Base-by-base conservation (phyloP, 1,140 invertebrate genomes). In the Drepana arcuata region DNA sequence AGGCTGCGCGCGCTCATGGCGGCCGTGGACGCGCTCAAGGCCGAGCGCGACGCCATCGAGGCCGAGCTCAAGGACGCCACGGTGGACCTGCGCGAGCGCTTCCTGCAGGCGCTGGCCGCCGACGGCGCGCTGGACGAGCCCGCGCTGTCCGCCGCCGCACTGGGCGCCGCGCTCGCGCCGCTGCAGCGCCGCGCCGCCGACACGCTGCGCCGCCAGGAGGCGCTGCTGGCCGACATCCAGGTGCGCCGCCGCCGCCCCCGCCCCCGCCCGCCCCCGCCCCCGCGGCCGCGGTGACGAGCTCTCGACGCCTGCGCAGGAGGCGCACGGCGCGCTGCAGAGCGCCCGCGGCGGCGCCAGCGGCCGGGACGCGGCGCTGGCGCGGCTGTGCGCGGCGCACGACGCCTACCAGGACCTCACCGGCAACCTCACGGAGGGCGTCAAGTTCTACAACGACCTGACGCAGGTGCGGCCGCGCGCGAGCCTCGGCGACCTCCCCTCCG, bases 381-480 rank as follows among this genome's bases (percentile, higher is more conserved):
- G n/a, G n/a, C n/a, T n/a, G 45, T 95, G 95, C 14, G 87, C 90
- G 16, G 95, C 95, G 10, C 92, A 94, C 79, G 97, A 98, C 84
- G 91, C 91, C 44, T 99, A 92, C 81, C 92, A 92, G 54, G 95
- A 98, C 75, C 86, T 99, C 12, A 90, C 92, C 39, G 90, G 87
- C 51, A 98, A 99, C 84, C 83, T 99, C 28, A 88, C 92, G 56
- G 97, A 99, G 86, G 97, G 97, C 39, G 92, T n/a, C 7, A 99
- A 99, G 85, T 99, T 99, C 85, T 99, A 99, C 83, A 99, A 98
- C 83, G 96, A 99, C 83, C 86, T 99, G 42, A 99, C 97, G 1
- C 97, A 74, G 55, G 62, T 66, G n/a, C n/a, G 27, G 21, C 14
- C 25, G 6, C 18, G 25, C 31, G 34, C 34, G 18, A 7, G 31